These are phyloP conservation scores for Alviniconcha marisindica DNA, from an alignment of 1,140 invertebrate genomes.

Conservation along the genomic window DNA sequence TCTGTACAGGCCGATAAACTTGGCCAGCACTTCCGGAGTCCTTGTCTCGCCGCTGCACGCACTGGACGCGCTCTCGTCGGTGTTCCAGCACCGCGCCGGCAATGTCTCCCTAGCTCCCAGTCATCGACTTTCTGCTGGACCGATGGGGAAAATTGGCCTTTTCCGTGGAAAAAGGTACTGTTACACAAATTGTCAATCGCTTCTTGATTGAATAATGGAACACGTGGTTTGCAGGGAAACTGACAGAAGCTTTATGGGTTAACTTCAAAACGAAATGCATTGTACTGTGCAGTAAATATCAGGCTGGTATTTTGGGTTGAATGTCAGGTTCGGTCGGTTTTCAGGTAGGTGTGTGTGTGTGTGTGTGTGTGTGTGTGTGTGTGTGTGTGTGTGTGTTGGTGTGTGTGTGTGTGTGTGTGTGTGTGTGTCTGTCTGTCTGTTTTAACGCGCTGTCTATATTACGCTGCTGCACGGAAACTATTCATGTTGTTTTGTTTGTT, in stretches of 20 bases:
- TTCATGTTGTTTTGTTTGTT: no score
- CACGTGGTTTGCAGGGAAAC: not conserved
- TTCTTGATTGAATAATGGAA: constrained; percentile 6
- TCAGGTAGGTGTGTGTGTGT: no score
- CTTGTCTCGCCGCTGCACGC: not conserved
- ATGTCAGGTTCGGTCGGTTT: no score
- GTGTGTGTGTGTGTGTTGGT: not conserved
- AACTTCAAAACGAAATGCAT: no score
- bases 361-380: no score
- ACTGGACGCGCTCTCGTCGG: not conserved
- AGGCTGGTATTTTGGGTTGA: no score
- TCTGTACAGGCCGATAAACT: constrained; percentile 15
- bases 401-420: not conserved
- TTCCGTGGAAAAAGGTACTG: constrained; percentile 14
- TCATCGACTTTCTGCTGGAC: no score
- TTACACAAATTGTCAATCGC: not conserved
- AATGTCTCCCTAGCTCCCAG: no score
- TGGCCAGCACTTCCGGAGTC: constrained; percentile 12
- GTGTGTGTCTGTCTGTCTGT: not conserved
- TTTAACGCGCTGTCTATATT: no score
- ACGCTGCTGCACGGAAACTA: no score
- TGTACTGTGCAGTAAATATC: no score
- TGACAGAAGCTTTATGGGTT: no score
- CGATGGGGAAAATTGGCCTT: not conserved
- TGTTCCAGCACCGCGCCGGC: not conserved